A percentile compares a stretch with the other conserved stretches of the same genome.
These are phyloP conservation scores for Heliconius nattereri DNA, from an alignment of 1,140 invertebrate genomes.

Conservation along the genomic window DNA sequence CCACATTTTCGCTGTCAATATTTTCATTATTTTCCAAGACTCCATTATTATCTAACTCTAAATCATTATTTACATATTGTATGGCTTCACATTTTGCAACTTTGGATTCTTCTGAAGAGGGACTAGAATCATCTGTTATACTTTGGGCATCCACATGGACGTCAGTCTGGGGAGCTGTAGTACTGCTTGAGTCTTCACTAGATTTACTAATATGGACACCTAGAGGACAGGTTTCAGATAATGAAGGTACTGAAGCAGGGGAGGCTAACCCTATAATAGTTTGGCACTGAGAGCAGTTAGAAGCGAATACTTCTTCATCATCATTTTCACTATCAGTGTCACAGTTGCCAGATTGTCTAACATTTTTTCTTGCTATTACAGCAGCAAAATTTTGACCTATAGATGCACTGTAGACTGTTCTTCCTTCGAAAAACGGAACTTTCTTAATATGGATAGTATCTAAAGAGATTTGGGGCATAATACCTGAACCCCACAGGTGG, in stretches of 20 bases:
- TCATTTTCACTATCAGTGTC: constrained; percentile 84
- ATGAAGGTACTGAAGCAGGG: constrained; percentile 78
- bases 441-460: constrained; percentile 83
- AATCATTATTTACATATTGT: constrained; percentile 50
- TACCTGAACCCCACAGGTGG: constrained; percentile 88
- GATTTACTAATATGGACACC: constrained; percentile 79
- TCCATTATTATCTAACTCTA: constrained; percentile 56
- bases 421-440: constrained; percentile 86
- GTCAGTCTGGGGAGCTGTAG: constrained; percentile 76
- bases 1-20: constrained; percentile 41
- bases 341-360: constrained; percentile 78
- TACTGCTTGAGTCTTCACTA: constrained; percentile 80
- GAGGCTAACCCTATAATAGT: constrained; percentile 79
- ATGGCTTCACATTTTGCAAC: constrained; percentile 62
- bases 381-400: constrained; percentile 87
- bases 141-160: constrained; percentile 76
- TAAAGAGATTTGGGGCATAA: constrained; percentile 86
- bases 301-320: constrained; percentile 85
- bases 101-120: constrained; percentile 79
- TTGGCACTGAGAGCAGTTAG: constrained; percentile 84
- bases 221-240: constrained; percentile 77
- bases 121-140: constrained; percentile 82
- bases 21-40: constrained; percentile 56
- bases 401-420: constrained; percentile 83
- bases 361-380: constrained; percentile 84